These are phyloP conservation scores for Conistra vaccinii DNA, from an alignment of 2,888 invertebrate species.

Conservation along the genomic window DNA sequence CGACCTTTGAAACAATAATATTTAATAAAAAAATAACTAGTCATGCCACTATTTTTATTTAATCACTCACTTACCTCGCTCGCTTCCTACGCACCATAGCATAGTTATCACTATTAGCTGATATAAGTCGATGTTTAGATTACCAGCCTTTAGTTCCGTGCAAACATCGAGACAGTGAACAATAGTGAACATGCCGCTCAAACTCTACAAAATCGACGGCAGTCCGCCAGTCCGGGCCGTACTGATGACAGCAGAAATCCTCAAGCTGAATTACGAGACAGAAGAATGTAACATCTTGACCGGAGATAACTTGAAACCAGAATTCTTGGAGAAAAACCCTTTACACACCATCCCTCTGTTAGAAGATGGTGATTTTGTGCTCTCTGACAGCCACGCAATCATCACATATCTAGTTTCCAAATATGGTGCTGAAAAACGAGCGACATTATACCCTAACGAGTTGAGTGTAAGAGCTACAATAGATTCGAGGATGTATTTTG, in stretches of 20 bases:
- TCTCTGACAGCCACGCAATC: conserved; percentile 77
- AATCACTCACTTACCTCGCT: not conserved
- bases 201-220: conserved; percentile 67
- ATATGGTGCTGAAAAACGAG: conserved; percentile 73
- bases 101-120: conserved; percentile 6
- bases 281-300: conserved; percentile 62
- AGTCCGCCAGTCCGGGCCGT: conserved; percentile 74
- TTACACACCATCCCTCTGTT: conserved; percentile 73
- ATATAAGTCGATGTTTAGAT: conserved; percentile 15
- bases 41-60: not conserved
- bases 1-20: not conserved
- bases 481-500: conserved; percentile 73
- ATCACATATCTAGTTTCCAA: conserved; percentile 76
- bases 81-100: not conserved
- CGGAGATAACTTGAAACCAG: conserved; percentile 68
- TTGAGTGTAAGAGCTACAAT: conserved; percentile 67
- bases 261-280: conserved; percentile 69
- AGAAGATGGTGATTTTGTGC: conserved; percentile 75
- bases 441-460: conserved; percentile 73
- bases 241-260: conserved; percentile 70
- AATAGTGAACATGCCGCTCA: conserved; percentile 71
- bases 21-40: not conserved
- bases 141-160: conserved; percentile 1
- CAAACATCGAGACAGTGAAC: conserved; percentile 25
- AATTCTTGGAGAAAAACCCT: conserved; percentile 74